Conservation (phyloP, 1,140 invertebrate genomes). For the Drosophila repletoides region DNA sequence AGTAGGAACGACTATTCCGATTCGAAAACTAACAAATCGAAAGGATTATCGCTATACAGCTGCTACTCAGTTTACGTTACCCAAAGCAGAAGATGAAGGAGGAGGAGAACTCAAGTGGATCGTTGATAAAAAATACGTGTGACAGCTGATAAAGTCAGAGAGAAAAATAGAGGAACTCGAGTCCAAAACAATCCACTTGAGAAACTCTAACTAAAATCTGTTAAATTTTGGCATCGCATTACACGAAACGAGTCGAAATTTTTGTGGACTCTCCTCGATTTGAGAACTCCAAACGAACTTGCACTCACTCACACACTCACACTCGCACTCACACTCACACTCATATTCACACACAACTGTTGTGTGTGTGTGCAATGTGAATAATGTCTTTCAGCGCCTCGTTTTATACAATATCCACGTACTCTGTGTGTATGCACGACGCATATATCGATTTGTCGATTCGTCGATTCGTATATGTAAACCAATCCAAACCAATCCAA, state of each 20-base stretch:
- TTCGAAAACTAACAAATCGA: no score
- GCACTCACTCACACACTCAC: constrained; percentile 2
- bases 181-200: constrained; percentile 18
- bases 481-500: constrained; percentile 32
- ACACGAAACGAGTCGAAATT: constrained; percentile 33
- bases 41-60: constrained; percentile 1
- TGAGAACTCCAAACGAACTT: constrained; percentile 24
- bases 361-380: constrained; percentile 67
- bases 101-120: constrained; percentile 56
- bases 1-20: no score
- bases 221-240: constrained; percentile 75
- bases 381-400: constrained; percentile 77
- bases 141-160: constrained; percentile 66
- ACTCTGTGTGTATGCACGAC: constrained; percentile 22
- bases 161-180: neutral
- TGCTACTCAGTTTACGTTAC: no score
- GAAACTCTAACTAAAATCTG: constrained; percentile 30
- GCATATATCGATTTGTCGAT: constrained; percentile 39
- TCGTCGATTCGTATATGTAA: constrained; percentile 40
- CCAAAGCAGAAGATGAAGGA: no score
- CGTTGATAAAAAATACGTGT: constrained; percentile 61
- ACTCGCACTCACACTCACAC: neutral
- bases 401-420: constrained; percentile 54
- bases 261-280: no score
- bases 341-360: neutral